A percentile compares a stretch with the other conserved stretches of the same genome.
These are phyloP conservation scores for Halcyon malimbica DNA, from an alignment of 2,113 vertebrate genomes.

Conservation along the genomic window DNA sequence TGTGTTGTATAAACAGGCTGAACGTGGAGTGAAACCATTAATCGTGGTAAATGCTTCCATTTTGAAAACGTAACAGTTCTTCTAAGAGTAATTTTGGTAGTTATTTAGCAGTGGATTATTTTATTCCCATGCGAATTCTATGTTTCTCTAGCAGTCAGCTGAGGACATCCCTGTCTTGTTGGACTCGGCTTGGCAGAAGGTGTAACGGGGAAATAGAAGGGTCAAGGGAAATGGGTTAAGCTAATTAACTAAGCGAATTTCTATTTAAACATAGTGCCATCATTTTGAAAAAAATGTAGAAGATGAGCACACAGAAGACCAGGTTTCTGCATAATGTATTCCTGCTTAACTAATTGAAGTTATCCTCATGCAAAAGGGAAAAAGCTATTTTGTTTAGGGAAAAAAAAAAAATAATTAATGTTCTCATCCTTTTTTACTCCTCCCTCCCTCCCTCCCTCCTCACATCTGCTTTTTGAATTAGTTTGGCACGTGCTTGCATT, in stretches of 20 bases:
- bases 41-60: not conserved
- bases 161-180: not conserved
- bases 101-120: not conserved
- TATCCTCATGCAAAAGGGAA: not conserved
- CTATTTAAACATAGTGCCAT: not conserved
- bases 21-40: not conserved
- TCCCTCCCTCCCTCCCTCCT: not conserved
- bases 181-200: not conserved
- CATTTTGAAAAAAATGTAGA: not conserved
- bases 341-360: not conserved
- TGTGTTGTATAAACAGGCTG: not conserved
- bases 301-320: not conserved
- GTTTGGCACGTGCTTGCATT: not conserved
- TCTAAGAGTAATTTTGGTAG: not conserved
- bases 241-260: not conserved
- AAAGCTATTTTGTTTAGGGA: not conserved
- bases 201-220: not conserved
- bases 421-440: not conserved
- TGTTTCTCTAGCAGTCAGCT: not conserved
- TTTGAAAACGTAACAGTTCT: not conserved
- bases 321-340: not conserved
- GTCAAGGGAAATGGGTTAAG: not conserved
- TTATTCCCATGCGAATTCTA: not conserved
- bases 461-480: constrained; percentile 49
- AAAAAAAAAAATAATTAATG: not conserved